A percentile compares a stretch with the other conserved stretches of the same genome.
phyloP scores from a whole-genome alignment of 2,888 invertebrate genomes.

The Lissonota sp. region DNA sequence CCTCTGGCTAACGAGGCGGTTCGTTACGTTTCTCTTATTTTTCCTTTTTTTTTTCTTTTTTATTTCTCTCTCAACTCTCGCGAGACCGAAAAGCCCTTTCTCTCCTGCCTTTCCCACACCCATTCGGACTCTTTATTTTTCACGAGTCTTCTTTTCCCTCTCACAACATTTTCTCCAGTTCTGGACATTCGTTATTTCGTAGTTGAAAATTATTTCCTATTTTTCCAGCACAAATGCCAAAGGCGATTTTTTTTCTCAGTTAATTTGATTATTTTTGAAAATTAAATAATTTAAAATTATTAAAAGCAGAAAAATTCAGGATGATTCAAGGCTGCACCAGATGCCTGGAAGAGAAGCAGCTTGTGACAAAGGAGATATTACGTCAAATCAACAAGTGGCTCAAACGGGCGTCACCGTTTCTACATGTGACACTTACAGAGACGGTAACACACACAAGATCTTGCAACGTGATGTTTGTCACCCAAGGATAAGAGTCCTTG shows the following conservation, averaged over 20 bases:
- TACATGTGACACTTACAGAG: too few species aligned
- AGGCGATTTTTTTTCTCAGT: too few species aligned
- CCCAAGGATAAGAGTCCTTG: too few species aligned
- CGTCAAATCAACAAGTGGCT: conserved; percentile 67
- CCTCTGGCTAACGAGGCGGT: conserved; percentile 45
- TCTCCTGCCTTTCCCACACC: too few species aligned
- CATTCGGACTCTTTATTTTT: not conserved
- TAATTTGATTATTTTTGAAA: too few species aligned
- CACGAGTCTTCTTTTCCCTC: not conserved
- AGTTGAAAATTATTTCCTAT: too few species aligned
- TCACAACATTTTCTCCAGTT: not conserved
- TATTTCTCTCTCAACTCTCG: conserved; percentile 9
- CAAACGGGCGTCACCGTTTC: not conserved
- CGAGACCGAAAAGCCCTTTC: not conserved
- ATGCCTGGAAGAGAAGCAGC: conserved; percentile 21
- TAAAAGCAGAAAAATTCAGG: too few species aligned
- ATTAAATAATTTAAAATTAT: too few species aligned
- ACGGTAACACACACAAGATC: too few species aligned
- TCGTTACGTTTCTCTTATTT: conserved; percentile 32
- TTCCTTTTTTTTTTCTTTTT: not conserved
- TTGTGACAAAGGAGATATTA: conserved; percentile 61
- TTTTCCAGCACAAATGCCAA: too few species aligned
- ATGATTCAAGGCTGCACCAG: not conserved
- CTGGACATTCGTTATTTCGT: too few species aligned
- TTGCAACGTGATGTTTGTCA: too few species aligned